Conservation (phyloP, 2,888 invertebrate genomes). For the Zeuzera pyrina region DNA sequence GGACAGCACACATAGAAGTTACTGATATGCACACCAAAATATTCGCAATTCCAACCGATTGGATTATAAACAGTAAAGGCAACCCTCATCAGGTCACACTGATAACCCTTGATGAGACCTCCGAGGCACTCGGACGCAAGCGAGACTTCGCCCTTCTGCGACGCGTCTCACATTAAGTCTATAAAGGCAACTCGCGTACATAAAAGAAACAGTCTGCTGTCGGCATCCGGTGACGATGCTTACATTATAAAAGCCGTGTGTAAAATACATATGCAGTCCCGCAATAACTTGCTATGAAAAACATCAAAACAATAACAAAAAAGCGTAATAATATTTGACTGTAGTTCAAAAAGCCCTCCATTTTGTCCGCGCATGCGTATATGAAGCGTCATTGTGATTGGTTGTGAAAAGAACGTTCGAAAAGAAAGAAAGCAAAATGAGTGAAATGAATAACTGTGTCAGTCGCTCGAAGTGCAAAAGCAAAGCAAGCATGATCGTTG, state of each 20-base stretch:
- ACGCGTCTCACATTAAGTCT: slow-evolving; percentile 46
- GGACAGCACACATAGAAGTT: too few relatives aligned
- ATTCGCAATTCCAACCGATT: too few relatives aligned
- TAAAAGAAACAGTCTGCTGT: slow-evolving; percentile 58
- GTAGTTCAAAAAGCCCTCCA: slow-evolving; percentile 43
- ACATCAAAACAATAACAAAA: slow-evolving; percentile 10
- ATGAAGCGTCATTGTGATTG: slow-evolving; percentile 49
- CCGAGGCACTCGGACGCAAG: slow-evolving; percentile 40
- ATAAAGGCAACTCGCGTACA: slow-evolving; percentile 56
- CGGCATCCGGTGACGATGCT: slow-evolving; percentile 59
- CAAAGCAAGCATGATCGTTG: slow-evolving; percentile 89
- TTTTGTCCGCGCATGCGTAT: slow-evolving; percentile 50
- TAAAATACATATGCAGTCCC: slow-evolving; percentile 25
- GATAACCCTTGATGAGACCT: slow-evolving; percentile 49
- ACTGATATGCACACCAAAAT: too few relatives aligned
- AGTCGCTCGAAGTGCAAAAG: slow-evolving; percentile 64
- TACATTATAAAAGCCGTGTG: slow-evolving; percentile 32
- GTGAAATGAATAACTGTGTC: slow-evolving; percentile 36
- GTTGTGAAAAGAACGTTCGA: slow-evolving; percentile 37
- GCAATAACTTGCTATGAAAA: slow-evolving; percentile 38
- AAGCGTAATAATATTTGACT: neutral
- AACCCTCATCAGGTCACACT: slow-evolving; percentile 37
- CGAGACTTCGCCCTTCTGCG: slow-evolving; percentile 54
- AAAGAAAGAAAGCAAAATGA: slow-evolving; percentile 45
- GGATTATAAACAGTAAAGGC: too few relatives aligned